Conservation (phyloP, 1,140 invertebrate species). For the Adoxophyes honmai region DNA sequence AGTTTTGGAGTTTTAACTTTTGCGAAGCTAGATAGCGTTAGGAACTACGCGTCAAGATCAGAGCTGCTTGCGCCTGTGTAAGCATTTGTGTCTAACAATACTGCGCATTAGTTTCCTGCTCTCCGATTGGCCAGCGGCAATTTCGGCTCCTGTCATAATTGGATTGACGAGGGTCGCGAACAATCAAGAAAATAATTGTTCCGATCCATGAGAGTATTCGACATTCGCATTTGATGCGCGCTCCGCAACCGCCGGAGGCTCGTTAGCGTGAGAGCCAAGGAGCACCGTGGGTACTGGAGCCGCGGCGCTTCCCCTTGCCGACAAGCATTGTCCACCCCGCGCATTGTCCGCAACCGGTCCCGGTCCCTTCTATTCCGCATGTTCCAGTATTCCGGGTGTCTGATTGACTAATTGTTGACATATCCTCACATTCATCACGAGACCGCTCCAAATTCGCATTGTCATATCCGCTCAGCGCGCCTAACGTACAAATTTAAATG, state of each 20-base stretch:
- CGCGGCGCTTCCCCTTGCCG: slow-evolving; percentile 48
- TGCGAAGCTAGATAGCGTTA: too few relatives aligned
- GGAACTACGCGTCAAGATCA: not conserved
- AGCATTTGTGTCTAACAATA: not conserved
- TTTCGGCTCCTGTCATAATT: slow-evolving; percentile 42
- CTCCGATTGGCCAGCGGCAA: not conserved
- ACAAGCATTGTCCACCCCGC: slow-evolving; percentile 42
- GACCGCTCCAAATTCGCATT: slow-evolving; percentile 6
- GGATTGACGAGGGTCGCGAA: slow-evolving; percentile 50
- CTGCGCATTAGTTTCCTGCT: not conserved
- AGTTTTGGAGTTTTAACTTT: not conserved
- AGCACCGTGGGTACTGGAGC: slow-evolving; percentile 20
- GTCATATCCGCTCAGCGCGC: not conserved
- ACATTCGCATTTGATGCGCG: slow-evolving; percentile 41
- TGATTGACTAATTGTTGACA: slow-evolving; percentile 31
- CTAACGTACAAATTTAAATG: not conserved
- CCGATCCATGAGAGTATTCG: too few relatives aligned
- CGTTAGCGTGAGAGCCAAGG: slow-evolving; percentile 40
- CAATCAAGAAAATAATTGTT: slow-evolving; percentile 35
- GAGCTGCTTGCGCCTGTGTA: not conserved
- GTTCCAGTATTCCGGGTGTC: slow-evolving; percentile 26
- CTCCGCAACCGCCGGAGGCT: slow-evolving; percentile 31
- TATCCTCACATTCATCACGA: not conserved
- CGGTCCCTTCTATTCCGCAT: slow-evolving; percentile 31
- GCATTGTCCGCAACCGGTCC: slow-evolving; percentile 51